Evolutionary conservation across 2,888 invertebrate species (phyloP).

Genomic region (Caenorhabditis plicata): DNA sequence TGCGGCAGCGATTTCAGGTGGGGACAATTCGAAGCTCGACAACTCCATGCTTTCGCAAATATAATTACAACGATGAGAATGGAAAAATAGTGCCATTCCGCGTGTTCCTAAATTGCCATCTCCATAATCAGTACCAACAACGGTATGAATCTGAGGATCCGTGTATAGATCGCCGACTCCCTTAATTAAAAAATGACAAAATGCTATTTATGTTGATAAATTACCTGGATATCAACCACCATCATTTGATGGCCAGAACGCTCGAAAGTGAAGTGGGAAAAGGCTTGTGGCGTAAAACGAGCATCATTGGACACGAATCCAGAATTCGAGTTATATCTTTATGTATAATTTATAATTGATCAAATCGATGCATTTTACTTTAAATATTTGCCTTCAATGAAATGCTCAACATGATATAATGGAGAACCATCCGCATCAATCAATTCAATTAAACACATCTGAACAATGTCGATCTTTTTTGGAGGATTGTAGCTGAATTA

Average conservation of each 20-base stretch:
- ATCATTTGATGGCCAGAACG: conserved; percentile 71
- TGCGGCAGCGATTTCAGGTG: conserved; percentile 20
- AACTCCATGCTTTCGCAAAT: conserved; percentile 70
- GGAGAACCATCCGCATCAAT: conserved; percentile 67
- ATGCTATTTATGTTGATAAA: too few relatives aligned
- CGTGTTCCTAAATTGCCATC: conserved; percentile 71
- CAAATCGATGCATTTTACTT: conserved; percentile 60
- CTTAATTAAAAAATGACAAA: too few relatives aligned
- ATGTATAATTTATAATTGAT: not conserved
- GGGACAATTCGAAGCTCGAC: conserved; percentile 70
- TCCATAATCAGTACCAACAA: conserved; percentile 69
- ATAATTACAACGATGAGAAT: conserved; percentile 71
- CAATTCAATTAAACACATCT: conserved; percentile 71
- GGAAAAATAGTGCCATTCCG: conserved; percentile 72
- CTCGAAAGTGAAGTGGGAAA: conserved; percentile 73
- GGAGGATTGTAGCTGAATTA: conserved; percentile 67
- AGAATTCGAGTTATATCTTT: conserved; percentile 71
- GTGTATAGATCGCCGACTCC: conserved; percentile 73
- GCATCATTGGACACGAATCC: conserved; percentile 70
- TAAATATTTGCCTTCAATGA: conserved; percentile 71
- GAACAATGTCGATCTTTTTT: conserved; percentile 72
- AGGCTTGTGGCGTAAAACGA: conserved; percentile 70
- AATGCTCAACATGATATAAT: conserved; percentile 71
- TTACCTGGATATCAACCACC: conserved; percentile 70
- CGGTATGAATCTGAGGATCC: conserved; percentile 72